These are phyloP conservation scores for Bombus turneri DNA, from an alignment of 1,140 invertebrate genomes.

Conservation along the genomic window DNA sequence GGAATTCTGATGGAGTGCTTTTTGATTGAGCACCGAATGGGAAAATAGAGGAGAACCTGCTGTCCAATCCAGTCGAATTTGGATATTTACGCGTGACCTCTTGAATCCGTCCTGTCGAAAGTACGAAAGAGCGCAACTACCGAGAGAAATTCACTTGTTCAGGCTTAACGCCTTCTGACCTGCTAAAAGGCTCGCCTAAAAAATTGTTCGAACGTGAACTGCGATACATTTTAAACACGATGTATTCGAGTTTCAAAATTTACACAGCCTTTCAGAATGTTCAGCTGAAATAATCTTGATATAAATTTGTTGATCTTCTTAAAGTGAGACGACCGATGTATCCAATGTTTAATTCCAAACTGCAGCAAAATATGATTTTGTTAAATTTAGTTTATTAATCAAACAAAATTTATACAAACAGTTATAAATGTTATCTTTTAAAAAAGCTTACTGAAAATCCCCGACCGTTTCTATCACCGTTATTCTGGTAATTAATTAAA, in stretches of 20 bases:
- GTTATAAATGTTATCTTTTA: too few relatives aligned
- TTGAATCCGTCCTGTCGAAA: neutral
- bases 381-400: too few relatives aligned
- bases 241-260: neutral
- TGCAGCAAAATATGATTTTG: neutral
- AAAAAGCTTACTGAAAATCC: too few relatives aligned
- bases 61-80: constrained; percentile 44
- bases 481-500: neutral
- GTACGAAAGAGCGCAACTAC: neutral
- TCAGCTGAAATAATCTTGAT: neutral
- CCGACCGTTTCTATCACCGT: neutral
- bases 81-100: constrained; percentile 33
- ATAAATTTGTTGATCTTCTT: neutral
- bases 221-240: neutral
- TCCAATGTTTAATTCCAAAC: neutral
- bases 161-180: constrained; percentile 11
- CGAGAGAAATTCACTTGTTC: constrained; percentile 9
- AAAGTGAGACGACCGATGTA: neutral
- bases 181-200: constrained; percentile 2
- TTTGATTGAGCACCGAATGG: constrained; percentile 35
- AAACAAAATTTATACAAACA: too few relatives aligned
- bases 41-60: constrained; percentile 11
- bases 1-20: constrained; percentile 46
- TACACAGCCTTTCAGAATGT: neutral
- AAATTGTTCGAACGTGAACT: neutral